Conservation (phyloP, 2,888 invertebrate genomes). For the Eristalis tenax region DNA sequence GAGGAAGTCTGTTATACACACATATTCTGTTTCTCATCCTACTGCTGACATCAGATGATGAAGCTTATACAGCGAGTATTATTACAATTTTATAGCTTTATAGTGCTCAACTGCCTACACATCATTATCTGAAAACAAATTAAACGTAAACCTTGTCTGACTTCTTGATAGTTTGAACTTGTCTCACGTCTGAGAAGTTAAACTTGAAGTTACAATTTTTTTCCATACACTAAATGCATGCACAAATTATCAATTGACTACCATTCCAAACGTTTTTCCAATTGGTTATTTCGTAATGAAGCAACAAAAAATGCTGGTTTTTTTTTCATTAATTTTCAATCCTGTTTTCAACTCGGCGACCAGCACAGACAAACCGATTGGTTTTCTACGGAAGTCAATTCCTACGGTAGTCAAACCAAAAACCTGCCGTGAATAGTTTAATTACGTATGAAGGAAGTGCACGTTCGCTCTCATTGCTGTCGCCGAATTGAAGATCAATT, state of each 20-base stretch:
- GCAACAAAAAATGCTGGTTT: too few relatives aligned
- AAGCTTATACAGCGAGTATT: not conserved
- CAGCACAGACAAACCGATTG: not conserved
- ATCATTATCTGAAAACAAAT: not conserved
- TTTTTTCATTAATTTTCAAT: not conserved
- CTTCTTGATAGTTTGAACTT: not conserved
- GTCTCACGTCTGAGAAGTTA: not conserved
- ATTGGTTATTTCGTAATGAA: not conserved
- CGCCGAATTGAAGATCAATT: not conserved
- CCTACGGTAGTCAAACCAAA: not conserved
- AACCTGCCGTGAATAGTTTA: not conserved
- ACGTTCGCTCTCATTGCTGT: not conserved
- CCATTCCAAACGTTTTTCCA: not conserved
- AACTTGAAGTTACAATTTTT: not conserved
- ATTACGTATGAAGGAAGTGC: not conserved
- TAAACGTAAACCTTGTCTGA: not conserved
- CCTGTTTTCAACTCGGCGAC: not conserved
- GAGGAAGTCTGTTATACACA: not conserved
- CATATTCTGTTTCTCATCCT: not conserved
- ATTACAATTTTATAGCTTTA: not conserved
- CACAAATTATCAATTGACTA: too few relatives aligned
- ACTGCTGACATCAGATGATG: not conserved
- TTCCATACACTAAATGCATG: too few relatives aligned
- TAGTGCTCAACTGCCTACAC: not conserved
- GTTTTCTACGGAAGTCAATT: not conserved